phyloP scores from a whole-genome alignment of 1,140 invertebrate species.

The Chelonus insularis region DNA sequence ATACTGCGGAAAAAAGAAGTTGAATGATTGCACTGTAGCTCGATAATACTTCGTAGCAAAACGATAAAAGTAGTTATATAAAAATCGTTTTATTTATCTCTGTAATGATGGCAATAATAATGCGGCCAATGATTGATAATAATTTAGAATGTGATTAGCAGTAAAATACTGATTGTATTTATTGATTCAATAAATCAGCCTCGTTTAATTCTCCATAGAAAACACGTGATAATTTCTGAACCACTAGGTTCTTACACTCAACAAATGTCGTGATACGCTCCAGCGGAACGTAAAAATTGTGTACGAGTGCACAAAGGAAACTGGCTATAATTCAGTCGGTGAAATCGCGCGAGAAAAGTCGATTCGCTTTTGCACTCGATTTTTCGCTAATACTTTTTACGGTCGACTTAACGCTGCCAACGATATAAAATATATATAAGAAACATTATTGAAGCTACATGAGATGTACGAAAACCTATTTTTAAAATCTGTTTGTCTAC shows the following conservation, averaged over 20 bases:
- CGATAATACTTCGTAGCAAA: no score
- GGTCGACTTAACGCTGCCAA: neutral
- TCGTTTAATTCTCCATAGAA: constrained; percentile 9
- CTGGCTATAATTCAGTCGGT: constrained; percentile 18
- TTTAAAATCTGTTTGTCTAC: no score
- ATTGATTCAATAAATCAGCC: constrained; percentile 8
- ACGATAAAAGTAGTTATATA: no score
- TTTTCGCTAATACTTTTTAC: constrained; percentile 4
- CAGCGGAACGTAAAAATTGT: constrained; percentile 19
- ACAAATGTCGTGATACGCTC: constrained; percentile 15
- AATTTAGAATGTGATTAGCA: no score
- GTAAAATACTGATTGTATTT: no score
- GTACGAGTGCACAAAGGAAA: constrained; percentile 19
- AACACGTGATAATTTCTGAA: constrained; percentile 18
- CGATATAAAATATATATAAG: neutral
- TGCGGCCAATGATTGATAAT: no score
- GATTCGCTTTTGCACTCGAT: constrained; percentile 2
- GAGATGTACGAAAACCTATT: no score
- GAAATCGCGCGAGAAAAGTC: constrained; percentile 15
- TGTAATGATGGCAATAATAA: no score
- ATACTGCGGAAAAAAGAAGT: no score
- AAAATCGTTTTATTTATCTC: no score
- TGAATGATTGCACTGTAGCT: no score
- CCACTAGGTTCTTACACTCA: constrained; percentile 8
- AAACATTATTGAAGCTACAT: no score